Evolutionary conservation across 2,797 vertebrate genomes (phyloP), one percentile per base, ranked within the genome.

Genomic region (Danio jaintianensis): DNA sequence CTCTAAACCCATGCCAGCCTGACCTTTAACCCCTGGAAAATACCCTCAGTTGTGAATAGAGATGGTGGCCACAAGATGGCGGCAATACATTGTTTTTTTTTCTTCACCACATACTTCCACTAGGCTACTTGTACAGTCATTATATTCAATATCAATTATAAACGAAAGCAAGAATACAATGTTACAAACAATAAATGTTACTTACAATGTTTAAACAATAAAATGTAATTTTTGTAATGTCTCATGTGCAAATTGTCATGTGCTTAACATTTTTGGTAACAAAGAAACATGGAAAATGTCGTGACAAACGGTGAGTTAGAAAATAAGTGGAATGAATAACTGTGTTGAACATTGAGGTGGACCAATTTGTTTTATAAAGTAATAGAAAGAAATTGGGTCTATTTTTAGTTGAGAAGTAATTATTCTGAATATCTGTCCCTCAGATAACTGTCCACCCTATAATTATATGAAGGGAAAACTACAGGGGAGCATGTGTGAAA

Each of bases 41-140:
- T 15, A 13, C 18, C 29, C 18, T 16, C n/a, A 70, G 45, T 45
- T 70, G 36, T 61, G 18, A 9, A 52, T 50, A 18, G 12, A 40
- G 18, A 12, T 1, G 7, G 47, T 55, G 20, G 2, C 78, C 69
- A 80, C 50, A 53, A 80, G 78, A 73, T 53, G 69, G 50, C 59
- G 29, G 38, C 36, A 58, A 56, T 18, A 12, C n/a, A 0, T 0
- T 22, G 52, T 43, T 12, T 7, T 77, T 4, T 15, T 12, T 1
- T 45, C 64, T 16, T n/a, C 15, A 45, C 42, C 5, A 5, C 20
- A 9, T 16, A 48, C 20, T 3, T 29, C 29, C 29, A 29, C 29
- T 29, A 29, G 29, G 29, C 29, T 29, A 29, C n/a, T n/a, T n/a
- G n/a, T n/a, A n/a, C n/a, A n/a, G n/a, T n/a, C n/a, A n/a, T n/a